A percentile compares a stretch with the other conserved stretches of the same genome.
Conservation (phyloP, 2,797 vertebrate species). For the Steatocranus sp. region DNA sequence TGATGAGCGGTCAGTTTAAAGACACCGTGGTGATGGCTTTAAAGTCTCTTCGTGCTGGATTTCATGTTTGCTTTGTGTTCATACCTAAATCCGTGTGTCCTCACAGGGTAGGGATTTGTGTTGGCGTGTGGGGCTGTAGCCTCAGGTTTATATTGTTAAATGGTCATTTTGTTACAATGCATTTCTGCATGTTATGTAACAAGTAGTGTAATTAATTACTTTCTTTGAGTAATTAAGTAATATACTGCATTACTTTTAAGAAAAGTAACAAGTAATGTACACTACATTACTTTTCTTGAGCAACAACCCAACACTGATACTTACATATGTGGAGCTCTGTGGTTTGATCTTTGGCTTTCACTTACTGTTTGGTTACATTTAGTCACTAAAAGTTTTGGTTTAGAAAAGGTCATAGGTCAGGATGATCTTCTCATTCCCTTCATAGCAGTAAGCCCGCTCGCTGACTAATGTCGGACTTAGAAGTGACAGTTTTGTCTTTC, state of each 20-base stretch:
- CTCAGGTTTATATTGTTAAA: background rate
- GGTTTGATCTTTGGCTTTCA: background rate
- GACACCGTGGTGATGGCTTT: rapidly evolving
- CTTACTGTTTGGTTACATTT: background rate
- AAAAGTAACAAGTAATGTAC: background rate
- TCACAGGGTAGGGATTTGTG: rapidly evolving
- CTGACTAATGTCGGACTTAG: background rate
- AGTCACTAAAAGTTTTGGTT: background rate
- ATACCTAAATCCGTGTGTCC: background rate
- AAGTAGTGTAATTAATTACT: background rate
- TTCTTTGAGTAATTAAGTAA: background rate
- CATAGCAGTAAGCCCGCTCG: rapidly evolving
- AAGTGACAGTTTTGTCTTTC: background rate
- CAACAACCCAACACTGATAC: background rate
- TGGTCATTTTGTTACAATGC: background rate
- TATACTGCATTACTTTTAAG: background rate
- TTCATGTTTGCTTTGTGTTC: background rate
- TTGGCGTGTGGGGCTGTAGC: background rate
- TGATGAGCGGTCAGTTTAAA: background rate
- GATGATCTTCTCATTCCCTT: rapidly evolving
- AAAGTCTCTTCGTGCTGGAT: background rate
- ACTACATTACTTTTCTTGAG: background rate
- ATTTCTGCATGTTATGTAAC: background rate
- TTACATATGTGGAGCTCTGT: background rate
- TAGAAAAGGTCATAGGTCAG: background rate